Base-by-base conservation (phyloP, 1,140 invertebrate species). In the Meloidogyne chitwoodi region DNA sequence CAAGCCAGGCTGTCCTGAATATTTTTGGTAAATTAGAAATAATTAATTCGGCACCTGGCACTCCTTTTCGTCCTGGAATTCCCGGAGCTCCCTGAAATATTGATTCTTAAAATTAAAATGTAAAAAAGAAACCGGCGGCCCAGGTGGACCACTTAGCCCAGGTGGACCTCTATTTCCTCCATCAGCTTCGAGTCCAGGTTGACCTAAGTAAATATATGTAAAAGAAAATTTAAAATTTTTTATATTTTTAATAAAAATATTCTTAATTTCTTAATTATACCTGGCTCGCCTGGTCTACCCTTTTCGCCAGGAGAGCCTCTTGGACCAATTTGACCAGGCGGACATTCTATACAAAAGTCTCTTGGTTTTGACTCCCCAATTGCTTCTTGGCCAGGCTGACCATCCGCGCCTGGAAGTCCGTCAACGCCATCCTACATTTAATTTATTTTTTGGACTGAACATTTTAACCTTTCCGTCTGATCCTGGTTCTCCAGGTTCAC, bases 321-420 rank as follows among this genome's bases (percentile, higher is more conserved):
- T 8, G 79, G 79, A 5, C 79, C 79, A 27, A 81, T 81, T 24
- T 41, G 71, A 22, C 74, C 81, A 26, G 80, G 79, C 6, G 82
- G 81, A 41, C 81, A 82, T 41, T 84, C 81, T 22, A 82, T 84
- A 63, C 82, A 84, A 56, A 84, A 84, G 41, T 82, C 81, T 22
- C 56, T 63, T 11, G n/a, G 31, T 26, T 38, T 76, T 22, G 77
- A 26, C 19, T 56, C 38, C 62, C 77, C 79, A 24, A 31, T 38
- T 14, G 77, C 83, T 70, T 82, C 81, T 1, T 63, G 75, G 5
- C 81, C 81, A 6, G 76, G 82, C 1, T 68, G 74, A 19, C 81
- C 81, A 68, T 77, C 77, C 4, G n/a, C 56, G 14, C 80, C 80
- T 6, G 74, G 80, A 31, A 27, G 41, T 26, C 80, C 80, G 38